phyloP scores from a whole-genome alignment of 2,888 invertebrate genomes.

The Tiliacea citrago region DNA sequence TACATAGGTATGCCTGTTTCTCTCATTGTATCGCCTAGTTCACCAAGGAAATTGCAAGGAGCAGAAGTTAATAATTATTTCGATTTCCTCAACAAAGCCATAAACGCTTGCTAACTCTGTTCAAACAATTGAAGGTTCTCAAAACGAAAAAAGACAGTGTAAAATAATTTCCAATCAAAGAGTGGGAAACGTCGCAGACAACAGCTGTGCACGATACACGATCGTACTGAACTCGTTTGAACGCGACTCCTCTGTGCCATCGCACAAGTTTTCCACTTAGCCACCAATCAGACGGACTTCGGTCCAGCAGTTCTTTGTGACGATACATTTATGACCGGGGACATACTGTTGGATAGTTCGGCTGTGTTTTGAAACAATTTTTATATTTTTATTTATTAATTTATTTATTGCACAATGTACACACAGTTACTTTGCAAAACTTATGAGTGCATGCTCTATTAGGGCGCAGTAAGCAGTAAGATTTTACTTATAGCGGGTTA shows the following conservation, averaged over 20 bases:
- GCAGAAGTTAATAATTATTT: neutral
- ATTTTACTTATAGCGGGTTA: too few species aligned
- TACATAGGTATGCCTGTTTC: too few species aligned
- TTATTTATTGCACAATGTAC: too few species aligned
- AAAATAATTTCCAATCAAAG: slow-evolving; percentile 47
- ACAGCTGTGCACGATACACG: slow-evolving; percentile 52
- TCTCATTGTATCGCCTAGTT: neutral
- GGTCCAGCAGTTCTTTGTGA: slow-evolving; percentile 58
- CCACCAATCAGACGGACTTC: slow-evolving; percentile 64
- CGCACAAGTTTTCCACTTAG: slow-evolving; percentile 64
- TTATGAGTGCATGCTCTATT: too few species aligned
- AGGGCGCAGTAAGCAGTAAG: too few species aligned
- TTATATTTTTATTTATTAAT: neutral
- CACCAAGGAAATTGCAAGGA: neutral
- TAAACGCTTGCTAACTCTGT: neutral
- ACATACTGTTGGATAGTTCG: slow-evolving; percentile 36
- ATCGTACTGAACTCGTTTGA: slow-evolving; percentile 34
- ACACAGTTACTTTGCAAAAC: too few species aligned
- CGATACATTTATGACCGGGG: slow-evolving; percentile 50
- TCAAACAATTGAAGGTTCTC: neutral
- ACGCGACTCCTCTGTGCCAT: slow-evolving; percentile 40
- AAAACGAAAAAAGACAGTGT: neutral
- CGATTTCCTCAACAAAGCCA: too few species aligned
- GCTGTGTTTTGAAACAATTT: neutral
- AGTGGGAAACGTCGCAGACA: slow-evolving; percentile 16